Evolutionary conservation across 2,797 vertebrate genomes (phyloP).

Genomic region (Mareca penelope): DNA sequence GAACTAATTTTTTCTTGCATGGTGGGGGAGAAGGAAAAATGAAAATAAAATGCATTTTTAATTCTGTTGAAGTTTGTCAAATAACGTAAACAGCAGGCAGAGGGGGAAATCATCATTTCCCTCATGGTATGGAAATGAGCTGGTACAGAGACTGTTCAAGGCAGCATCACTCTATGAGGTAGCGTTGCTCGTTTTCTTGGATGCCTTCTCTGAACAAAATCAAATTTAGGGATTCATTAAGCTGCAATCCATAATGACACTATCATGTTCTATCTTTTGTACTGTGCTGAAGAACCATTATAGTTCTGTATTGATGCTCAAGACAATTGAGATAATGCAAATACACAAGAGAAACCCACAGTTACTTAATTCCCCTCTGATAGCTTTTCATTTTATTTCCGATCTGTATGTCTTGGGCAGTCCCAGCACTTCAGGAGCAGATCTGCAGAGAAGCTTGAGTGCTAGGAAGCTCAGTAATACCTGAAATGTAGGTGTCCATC

Average conservation of each 20-base stretch:
- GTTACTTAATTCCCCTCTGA: neutral
- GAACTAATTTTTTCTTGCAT: neutral
- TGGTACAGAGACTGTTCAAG: neutral
- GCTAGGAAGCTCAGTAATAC: neutral
- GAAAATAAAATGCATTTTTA: neutral
- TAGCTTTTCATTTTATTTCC: neutral
- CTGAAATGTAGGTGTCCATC: neutral
- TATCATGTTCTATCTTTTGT: neutral
- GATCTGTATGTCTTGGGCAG: neutral
- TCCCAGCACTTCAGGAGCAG: neutral
- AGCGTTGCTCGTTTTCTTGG: slow-evolving; percentile 13
- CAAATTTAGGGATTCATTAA: slow-evolving; percentile 16
- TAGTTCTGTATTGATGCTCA: neutral
- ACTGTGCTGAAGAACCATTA: neutral
- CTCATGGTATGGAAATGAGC: neutral
- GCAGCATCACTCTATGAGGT: neutral
- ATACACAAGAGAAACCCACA: neutral
- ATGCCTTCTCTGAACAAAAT: slow-evolving; percentile 16
- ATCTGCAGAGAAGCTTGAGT: neutral
- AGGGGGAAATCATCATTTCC: neutral
- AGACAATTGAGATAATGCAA: neutral
- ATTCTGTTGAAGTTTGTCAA: neutral
- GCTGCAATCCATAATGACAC: neutral
- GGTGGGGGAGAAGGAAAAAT: neutral
- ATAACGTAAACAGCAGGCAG: neutral